Evolutionary conservation across 2,113 vertebrate genomes (phyloP).

Genomic region (Gadus macrocephalus): DNA sequence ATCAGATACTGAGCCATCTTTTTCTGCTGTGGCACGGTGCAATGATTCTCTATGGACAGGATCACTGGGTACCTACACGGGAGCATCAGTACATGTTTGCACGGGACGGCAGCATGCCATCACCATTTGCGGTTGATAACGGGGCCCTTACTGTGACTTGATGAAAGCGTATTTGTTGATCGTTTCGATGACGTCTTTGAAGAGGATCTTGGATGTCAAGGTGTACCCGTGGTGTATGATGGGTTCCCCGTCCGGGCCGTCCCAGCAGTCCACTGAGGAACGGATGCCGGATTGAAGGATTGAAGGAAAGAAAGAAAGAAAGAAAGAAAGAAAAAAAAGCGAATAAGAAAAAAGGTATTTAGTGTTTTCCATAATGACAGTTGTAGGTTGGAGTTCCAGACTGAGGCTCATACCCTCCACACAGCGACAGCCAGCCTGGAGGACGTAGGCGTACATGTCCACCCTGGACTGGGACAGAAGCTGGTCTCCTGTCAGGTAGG

Average conservation of each 20-base stretch:
- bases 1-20: conserved; percentile 90
- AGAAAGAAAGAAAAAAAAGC: too few relatives aligned
- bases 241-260: conserved; percentile 90
- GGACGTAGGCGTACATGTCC: conserved; percentile 93
- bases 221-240: conserved; percentile 95
- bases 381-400: neutral
- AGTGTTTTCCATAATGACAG: too few relatives aligned
- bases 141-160: conserved; percentile 82
- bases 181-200: conserved; percentile 89
- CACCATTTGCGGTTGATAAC: too few relatives aligned
- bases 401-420: conserved; percentile 80
- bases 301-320: neutral
- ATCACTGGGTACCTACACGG: conserved; percentile 94
- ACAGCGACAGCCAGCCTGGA: conserved; percentile 91
- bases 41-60: conserved; percentile 96
- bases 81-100: too few relatives aligned
- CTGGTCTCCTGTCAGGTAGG: conserved; percentile 94
- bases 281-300: neutral
- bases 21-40: conserved; percentile 89
- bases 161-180: conserved; percentile 89
- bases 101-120: too few relatives aligned
- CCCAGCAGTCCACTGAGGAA: conserved; percentile 92
- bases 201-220: conserved; percentile 76
- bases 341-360: too few relatives aligned
- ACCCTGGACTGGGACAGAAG: conserved; percentile 90